Evolutionary conservation across 2,888 invertebrate genomes (phyloP).

Genomic region (Spicauda simplicius): DNA sequence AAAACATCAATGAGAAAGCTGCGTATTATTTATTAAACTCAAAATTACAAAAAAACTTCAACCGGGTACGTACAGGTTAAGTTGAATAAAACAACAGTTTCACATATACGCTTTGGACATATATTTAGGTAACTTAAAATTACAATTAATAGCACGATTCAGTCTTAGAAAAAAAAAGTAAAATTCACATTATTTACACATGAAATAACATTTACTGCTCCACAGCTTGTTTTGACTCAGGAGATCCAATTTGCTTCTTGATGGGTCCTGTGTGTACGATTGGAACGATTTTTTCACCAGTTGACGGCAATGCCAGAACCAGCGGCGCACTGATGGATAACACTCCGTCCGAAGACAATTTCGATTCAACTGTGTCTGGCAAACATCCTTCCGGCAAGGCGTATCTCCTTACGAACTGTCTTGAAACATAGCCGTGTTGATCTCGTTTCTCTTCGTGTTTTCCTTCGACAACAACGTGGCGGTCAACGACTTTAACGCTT

Average conservation of each 20-base stretch:
- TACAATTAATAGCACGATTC: slow-evolving; percentile 49
- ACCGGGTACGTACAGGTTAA: neutral
- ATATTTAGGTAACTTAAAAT: slow-evolving; percentile 35
- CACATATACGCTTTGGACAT: neutral
- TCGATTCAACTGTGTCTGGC: slow-evolving; percentile 88
- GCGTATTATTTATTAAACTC: too few species aligned
- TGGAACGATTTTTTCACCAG: slow-evolving; percentile 84
- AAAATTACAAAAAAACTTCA: too few species aligned
- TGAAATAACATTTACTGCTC: slow-evolving; percentile 32
- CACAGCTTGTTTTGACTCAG: slow-evolving; percentile 34
- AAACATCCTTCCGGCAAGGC: slow-evolving; percentile 90
- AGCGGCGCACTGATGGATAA: slow-evolving; percentile 89
- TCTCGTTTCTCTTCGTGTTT: slow-evolving; percentile 92
- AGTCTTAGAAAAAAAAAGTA: slow-evolving; percentile 55
- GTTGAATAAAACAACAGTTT: slow-evolving; percentile 9
- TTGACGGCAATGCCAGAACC: slow-evolving; percentile 65
- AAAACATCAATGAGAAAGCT: too few species aligned
- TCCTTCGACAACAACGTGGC: slow-evolving; percentile 88
- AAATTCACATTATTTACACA: neutral
- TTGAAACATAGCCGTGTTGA: slow-evolving; percentile 89
- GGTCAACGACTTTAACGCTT: slow-evolving; percentile 88
- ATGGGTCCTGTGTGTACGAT: slow-evolving; percentile 86
- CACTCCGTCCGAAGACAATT: slow-evolving; percentile 91
- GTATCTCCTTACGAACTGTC: slow-evolving; percentile 90
- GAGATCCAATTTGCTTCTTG: slow-evolving; percentile 58